Percentiles rank a stretch among this genome's conserved stretches.
phyloP scores from a whole-genome alignment of 2,113 vertebrate genomes.

The Eurypyga helias region DNA sequence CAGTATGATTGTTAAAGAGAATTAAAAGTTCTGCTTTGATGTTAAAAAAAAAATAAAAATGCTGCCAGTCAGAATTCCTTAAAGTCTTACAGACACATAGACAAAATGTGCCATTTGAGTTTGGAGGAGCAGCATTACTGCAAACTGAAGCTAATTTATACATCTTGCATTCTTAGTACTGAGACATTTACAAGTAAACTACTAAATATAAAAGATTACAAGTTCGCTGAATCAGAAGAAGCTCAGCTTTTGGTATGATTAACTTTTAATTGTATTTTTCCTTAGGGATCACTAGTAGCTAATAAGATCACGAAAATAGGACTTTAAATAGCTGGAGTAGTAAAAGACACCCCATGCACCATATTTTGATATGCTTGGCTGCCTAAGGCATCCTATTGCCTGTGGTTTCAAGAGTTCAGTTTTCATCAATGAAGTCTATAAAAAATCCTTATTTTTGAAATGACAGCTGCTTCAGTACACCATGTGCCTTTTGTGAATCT shows the following conservation, averaged over 20 bases:
- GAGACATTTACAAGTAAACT: constrained; percentile 77
- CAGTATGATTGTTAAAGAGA: constrained; percentile 1
- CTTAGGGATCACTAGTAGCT: constrained; percentile 81
- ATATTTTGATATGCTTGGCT: constrained; percentile 72
- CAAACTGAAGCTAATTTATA: constrained; percentile 47
- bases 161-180: constrained; percentile 17
- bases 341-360: constrained; percentile 72
- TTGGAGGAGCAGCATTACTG: background rate
- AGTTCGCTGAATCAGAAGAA: constrained; percentile 82
- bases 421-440: constrained; percentile 70
- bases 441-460: constrained; percentile 52
- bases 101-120: background rate
- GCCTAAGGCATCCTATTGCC: constrained; percentile 51
- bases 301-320: constrained; percentile 82
- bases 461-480: background rate
- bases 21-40: constrained; percentile 2
- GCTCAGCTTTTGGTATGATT: constrained; percentile 81
- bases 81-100: background rate
- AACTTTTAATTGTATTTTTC: constrained; percentile 86
- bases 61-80: background rate
- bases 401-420: constrained; percentile 59
- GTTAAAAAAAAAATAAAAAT: constrained; percentile 42
- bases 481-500: background rate
- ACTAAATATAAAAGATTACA: constrained; percentile 78
- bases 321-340: constrained; percentile 79